phyloP scores from a whole-genome alignment of 2,113 vertebrate species.

The Actenoides lindsayi region DNA sequence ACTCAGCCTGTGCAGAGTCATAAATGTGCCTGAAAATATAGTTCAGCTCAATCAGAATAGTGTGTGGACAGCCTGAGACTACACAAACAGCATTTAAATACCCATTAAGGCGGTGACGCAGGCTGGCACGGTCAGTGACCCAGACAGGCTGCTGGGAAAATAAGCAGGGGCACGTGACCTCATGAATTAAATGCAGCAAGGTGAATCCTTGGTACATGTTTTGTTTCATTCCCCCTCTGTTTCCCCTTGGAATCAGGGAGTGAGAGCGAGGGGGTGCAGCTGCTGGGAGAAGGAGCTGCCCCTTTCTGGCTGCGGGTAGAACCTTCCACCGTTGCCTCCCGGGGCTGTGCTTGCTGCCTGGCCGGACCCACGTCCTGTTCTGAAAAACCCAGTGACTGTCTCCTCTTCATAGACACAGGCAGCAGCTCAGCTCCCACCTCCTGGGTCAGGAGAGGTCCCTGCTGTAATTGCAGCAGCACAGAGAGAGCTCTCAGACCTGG shows the following conservation, averaged over 20 bases:
- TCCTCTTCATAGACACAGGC: background rate
- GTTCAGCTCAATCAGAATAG: background rate
- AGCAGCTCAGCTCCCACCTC: background rate
- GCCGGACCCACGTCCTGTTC: background rate
- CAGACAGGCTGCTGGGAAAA: constrained; percentile 17
- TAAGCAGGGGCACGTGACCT: background rate
- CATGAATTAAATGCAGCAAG: constrained; percentile 26
- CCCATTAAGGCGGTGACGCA: constrained; percentile 29
- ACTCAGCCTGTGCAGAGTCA: background rate
- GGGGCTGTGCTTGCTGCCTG: background rate
- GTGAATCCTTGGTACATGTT: background rate
- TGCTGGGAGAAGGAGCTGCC: background rate
- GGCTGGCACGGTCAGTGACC: constrained; percentile 10
- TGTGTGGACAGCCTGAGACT: background rate
- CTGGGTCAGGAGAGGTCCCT: background rate
- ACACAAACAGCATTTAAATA: background rate
- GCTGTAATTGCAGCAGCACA: background rate
- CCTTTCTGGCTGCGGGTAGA: background rate
- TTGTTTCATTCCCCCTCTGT: background rate
- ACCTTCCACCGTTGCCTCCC: background rate
- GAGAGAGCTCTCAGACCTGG: background rate
- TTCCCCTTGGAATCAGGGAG: background rate
- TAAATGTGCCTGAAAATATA: background rate
- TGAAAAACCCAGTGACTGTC: background rate
- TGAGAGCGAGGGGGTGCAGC: background rate